Evolutionary conservation across 2,113 vertebrate species (phyloP).

Genomic region (Aegithalos caudatus): DNA sequence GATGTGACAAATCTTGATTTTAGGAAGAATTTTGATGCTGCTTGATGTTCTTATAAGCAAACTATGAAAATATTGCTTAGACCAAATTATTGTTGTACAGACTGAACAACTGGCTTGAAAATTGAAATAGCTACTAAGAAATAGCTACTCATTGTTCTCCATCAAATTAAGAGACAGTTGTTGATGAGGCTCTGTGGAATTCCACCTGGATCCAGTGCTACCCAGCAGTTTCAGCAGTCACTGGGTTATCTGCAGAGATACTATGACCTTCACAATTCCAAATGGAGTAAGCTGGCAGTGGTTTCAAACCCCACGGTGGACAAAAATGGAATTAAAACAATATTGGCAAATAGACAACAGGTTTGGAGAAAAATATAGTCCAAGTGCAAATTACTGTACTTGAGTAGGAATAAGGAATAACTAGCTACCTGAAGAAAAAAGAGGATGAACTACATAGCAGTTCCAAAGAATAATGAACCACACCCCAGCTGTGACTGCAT

Average conservation of each 20-base stretch:
- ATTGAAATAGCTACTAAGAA: background rate
- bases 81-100: background rate
- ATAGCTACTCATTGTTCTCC: background rate
- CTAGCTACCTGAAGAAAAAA: background rate
- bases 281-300: background rate
- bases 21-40: background rate
- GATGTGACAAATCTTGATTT: background rate
- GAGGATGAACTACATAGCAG: background rate
- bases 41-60: background rate
- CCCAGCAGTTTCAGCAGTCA: background rate
- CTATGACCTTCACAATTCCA: background rate
- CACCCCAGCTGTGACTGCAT: background rate
- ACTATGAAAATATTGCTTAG: background rate
- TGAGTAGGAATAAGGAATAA: background rate
- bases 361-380: background rate
- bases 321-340: background rate
- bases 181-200: accelerated
- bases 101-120: background rate
- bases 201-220: background rate
- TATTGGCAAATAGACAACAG: background rate
- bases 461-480: background rate
- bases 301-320: background rate
- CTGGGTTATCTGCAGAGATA: background rate
- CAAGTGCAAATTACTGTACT: background rate
- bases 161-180: background rate